These are phyloP conservation scores for Eupleurogrammus muticus DNA, from an alignment of 2,797 vertebrate species.

Conservation along the genomic window DNA sequence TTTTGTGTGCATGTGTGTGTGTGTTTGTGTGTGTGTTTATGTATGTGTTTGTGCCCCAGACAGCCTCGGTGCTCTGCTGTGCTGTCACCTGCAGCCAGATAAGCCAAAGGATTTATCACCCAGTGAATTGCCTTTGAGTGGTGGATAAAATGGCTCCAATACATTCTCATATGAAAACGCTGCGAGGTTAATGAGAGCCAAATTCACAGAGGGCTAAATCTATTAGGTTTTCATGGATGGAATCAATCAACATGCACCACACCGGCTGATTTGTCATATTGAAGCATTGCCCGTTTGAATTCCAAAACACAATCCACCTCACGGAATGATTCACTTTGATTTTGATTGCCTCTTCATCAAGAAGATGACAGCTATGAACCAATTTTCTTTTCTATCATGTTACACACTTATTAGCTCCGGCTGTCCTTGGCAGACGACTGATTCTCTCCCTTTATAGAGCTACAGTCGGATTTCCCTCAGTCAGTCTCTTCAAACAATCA, in stretches of 20 bases:
- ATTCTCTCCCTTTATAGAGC: constrained; percentile 68
- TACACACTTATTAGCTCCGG: constrained; percentile 82
- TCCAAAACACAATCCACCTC: constrained; percentile 83
- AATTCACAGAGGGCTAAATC: constrained; percentile 86
- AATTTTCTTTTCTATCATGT: constrained; percentile 82
- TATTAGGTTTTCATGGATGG: constrained; percentile 85
- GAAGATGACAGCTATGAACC: constrained; percentile 81
- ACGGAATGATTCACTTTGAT: constrained; percentile 83
- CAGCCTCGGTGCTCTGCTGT: constrained; percentile 68
- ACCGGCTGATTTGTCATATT: constrained; percentile 84
- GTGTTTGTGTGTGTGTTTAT: constrained; percentile 38
- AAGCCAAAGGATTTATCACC: constrained; percentile 86
- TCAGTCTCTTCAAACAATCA: not conserved
- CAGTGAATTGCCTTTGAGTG: constrained; percentile 84
- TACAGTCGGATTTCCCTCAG: constrained; percentile 56
- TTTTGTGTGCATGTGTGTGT: constrained; percentile 3
- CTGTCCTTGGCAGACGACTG: constrained; percentile 78
- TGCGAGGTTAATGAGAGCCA: constrained; percentile 87
- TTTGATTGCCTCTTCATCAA: constrained; percentile 86
- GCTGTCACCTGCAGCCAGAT: constrained; percentile 85
- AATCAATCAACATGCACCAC: constrained; percentile 85
- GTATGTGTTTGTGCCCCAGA: constrained; percentile 66
- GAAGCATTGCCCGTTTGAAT: constrained; percentile 84
- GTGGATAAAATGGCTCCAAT: constrained; percentile 84
- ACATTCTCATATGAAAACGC: constrained; percentile 83